Evolutionary conservation across 2,888 invertebrate species (phyloP).

Genomic region (Pogonocherus hispidulus): DNA sequence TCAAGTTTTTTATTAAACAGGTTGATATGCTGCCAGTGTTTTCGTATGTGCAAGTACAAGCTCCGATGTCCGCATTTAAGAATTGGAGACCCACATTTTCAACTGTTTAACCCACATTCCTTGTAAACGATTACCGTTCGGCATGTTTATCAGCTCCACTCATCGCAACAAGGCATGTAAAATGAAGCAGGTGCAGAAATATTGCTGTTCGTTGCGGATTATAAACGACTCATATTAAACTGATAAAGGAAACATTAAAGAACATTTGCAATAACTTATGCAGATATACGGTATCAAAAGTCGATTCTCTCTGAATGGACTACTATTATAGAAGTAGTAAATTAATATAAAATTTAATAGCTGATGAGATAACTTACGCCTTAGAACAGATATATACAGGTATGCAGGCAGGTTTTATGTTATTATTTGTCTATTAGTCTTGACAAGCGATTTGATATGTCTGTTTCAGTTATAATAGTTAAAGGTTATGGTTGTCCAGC

Average conservation of each 20-base stretch:
- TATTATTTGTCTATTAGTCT: no score
- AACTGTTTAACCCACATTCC: constrained; percentile 46
- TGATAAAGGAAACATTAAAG: no score
- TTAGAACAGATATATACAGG: no score
- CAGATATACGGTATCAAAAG: background rate
- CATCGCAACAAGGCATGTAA: constrained; percentile 25
- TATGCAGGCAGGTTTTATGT: no score
- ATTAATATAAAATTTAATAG: no score
- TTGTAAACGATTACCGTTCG: constrained; percentile 38
- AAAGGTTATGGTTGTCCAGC: no score
- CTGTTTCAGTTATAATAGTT: no score
- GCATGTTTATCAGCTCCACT: constrained; percentile 14
- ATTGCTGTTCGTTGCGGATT: background rate
- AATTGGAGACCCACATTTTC: constrained; percentile 43
- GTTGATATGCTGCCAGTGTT: constrained; percentile 14
- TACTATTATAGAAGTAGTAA: background rate
- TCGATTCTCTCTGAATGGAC: background rate
- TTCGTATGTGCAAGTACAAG: constrained; percentile 14
- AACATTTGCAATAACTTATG: no score
- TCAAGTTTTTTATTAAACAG: constrained; percentile 23
- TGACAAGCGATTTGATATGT: no score
- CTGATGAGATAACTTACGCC: no score
- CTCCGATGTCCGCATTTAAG: constrained; percentile 20
- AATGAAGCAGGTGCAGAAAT: constrained; percentile 16
- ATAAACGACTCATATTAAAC: no score